Percentiles rank a stretch among this genome's conserved stretches.
Conservation (phyloP, 2,113 vertebrate species). For the Dicentrarchus labrax region DNA sequence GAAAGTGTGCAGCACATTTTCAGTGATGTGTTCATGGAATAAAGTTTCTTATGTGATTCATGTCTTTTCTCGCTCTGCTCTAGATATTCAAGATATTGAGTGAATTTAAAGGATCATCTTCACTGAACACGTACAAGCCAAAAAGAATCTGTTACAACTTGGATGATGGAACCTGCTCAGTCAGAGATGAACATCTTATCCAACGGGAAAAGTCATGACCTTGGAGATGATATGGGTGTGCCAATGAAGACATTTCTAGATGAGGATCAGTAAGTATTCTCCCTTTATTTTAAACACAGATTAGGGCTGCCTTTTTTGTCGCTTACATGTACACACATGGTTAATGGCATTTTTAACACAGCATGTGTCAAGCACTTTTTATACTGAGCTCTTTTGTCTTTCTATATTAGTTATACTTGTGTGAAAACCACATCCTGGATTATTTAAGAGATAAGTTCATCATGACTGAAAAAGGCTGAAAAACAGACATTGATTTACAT, state of each 20-base stretch:
- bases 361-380: conserved; percentile 43
- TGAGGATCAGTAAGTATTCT: conserved; percentile 83
- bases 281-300: not conserved
- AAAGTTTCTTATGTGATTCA: not conserved
- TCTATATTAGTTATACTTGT: conserved; percentile 36
- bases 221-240: conserved; percentile 71
- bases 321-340: not conserved
- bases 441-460: conserved; percentile 10
- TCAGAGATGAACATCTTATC: conserved; percentile 85
- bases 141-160: conserved; percentile 26
- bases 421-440: conserved; percentile 32
- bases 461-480: not conserved
- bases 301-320: not conserved
- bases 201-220: conserved; percentile 82
- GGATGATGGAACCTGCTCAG: conserved; percentile 79
- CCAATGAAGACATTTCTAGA: conserved; percentile 79
- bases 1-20: not conserved
- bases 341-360: conserved; percentile 33
- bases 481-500: conserved; percentile 10
- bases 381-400: not conserved
- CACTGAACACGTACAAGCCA: conserved; percentile 4
- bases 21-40: not conserved
- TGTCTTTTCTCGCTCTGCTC: conserved; percentile 8
- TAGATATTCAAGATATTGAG: conserved; percentile 46
- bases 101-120: conserved; percentile 22